Conservation (phyloP, 37 sponge, comb jelly and placozoan genomes). For the Cliona cf. orientalis region DNA sequence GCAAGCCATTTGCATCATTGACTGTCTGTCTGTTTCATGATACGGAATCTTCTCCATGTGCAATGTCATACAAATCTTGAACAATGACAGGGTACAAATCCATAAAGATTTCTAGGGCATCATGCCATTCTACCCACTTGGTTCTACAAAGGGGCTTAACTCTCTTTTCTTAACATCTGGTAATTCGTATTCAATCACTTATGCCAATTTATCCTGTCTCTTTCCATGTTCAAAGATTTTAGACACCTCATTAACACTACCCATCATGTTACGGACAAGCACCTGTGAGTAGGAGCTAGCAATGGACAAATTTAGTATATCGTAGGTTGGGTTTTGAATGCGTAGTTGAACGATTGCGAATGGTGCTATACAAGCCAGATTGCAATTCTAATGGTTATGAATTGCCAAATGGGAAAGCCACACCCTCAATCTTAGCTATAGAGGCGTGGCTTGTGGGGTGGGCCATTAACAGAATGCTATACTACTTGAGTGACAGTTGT, state of each 20-base stretch:
- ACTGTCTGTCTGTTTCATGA: slow-evolving; percentile 37
- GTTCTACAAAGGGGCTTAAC: slow-evolving; percentile 55
- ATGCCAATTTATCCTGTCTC: slow-evolving; percentile 42
- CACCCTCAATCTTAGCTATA: no score
- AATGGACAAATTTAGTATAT: slow-evolving; percentile 44
- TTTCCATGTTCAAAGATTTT: slow-evolving; percentile 50
- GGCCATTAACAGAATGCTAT: no score
- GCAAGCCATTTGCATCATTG: slow-evolving; percentile 45
- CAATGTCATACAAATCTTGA: slow-evolving; percentile 17
- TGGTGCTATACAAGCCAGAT: no score
- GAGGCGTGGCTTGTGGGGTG: no score
- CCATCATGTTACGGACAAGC: slow-evolving; percentile 56
- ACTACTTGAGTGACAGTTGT: no score
- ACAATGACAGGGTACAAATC: slow-evolving; percentile 43
- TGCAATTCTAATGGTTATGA: no score
- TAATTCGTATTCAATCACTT: slow-evolving; percentile 28
- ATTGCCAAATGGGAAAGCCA: no score
- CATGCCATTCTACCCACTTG: slow-evolving; percentile 56
- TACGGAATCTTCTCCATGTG: slow-evolving; percentile 41
- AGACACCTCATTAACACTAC: slow-evolving; percentile 46
- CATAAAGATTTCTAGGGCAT: slow-evolving; percentile 36
- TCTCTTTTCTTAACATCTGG: slow-evolving; percentile 33
- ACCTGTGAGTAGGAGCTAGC: slow-evolving; percentile 36
- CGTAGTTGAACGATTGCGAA: no score
- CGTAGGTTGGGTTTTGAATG: no score